Percentiles rank a stretch among this genome's conserved stretches.
Evolutionary conservation across 1,140 invertebrate species (phyloP).

Genomic region (Drosophila fuyamai): DNA sequence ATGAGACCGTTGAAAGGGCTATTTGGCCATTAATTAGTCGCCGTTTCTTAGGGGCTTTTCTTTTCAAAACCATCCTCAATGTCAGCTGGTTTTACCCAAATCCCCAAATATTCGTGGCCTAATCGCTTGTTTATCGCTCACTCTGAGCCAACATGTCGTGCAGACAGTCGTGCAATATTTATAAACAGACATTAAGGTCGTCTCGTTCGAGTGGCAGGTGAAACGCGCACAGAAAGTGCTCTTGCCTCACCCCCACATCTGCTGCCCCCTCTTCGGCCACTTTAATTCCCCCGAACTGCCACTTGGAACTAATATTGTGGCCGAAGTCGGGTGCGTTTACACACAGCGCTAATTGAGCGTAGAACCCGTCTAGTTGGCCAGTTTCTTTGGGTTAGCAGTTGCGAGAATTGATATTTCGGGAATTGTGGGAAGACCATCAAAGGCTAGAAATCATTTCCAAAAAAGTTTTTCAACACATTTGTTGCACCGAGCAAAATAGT

Average conservation of each 20-base stretch:
- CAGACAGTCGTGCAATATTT: conserved; percentile 49
- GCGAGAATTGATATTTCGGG: conserved; percentile 5
- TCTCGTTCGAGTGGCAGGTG: conserved; percentile 53
- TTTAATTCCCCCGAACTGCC: conserved; percentile 35
- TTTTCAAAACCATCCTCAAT: not conserved
- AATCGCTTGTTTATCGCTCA: conserved; percentile 59
- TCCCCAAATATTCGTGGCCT: conserved; percentile 26
- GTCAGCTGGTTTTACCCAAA: too few relatives aligned
- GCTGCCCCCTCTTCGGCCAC: conserved; percentile 6
- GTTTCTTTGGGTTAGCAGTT: conserved; percentile 4
- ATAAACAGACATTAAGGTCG: conserved; percentile 67
- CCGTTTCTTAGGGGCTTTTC: not conserved
- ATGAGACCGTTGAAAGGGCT: too few relatives aligned
- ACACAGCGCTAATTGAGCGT: conserved; percentile 50
- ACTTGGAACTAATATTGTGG: conserved; percentile 52
- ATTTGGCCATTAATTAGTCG: not conserved
- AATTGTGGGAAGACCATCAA: conserved; percentile 21
- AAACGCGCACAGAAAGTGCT: conserved; percentile 26
- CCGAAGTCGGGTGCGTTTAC: conserved; percentile 38
- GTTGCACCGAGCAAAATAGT: not conserved
- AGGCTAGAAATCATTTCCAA: conserved; percentile 5
- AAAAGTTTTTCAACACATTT: conserved; percentile 4
- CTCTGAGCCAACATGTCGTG: conserved; percentile 52
- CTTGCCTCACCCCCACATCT: not conserved
- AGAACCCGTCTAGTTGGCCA: conserved; percentile 44